Base-by-base conservation (phyloP, 2,888 invertebrate species). In the Sylvicola cinctus region DNA sequence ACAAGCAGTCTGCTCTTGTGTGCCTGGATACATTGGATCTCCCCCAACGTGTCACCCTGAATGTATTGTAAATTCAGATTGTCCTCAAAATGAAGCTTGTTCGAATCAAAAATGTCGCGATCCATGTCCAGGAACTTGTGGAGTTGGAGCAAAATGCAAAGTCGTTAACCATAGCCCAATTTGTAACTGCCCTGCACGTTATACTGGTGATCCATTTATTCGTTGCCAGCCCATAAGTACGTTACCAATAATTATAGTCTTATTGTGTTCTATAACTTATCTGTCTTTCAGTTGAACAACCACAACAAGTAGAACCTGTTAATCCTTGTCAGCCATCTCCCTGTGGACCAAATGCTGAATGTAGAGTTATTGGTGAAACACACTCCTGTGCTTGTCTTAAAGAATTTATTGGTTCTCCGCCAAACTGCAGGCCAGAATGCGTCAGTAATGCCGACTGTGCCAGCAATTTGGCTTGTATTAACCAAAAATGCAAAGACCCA, bases 111-210 rank as follows among this genome's bases (percentile, higher is more conserved):
- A 70, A 43, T 80, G 80, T 48, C 50, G 60, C 26, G 69, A 78
- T 50, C 79, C 79, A n/a, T 79, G 78, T 48, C 63, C 68, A 7
- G 76, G 75, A 38, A 66, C 74, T 16, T 78, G 77, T 48, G 78
- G 77, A 11, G 61, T 67, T 32, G 70, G 70, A 48, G 72, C 80
- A 6, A 62, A 70, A 36, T 81, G 81, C 47, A 70, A 71, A 56
- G 76, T 78, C n/a, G 68, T 75, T 4, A 76, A 76, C 45, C 80
- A 81, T 47, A 68, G 69, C 45, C 77, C 80, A 7, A 70, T 74
- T 43, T 81, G 81, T 46, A 66, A 63, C 30, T 80, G 80, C 48
- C 63, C 68, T 33, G 53, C 54, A 6, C 63, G 65, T 10, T 68
- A 62, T 45, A 63, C 71, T 2, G 76, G 76, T 39, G 73, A 75